phyloP scores from a whole-genome alignment of 2,888 invertebrate species.

The Punctoribates punctum region DNA sequence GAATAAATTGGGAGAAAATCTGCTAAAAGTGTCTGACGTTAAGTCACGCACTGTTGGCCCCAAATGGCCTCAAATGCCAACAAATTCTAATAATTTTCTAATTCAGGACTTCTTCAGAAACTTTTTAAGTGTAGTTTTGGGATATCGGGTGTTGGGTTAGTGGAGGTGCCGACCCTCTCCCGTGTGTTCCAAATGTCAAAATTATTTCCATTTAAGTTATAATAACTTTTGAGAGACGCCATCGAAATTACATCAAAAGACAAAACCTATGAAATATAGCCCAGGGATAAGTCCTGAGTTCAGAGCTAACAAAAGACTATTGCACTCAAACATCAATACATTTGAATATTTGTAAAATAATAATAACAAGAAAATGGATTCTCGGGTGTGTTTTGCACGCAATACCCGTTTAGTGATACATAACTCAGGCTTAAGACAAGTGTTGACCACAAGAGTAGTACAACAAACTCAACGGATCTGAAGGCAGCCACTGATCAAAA shows the following conservation, averaged over 20 bases:
- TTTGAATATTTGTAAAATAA: not conserved
- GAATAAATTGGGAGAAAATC: not conserved
- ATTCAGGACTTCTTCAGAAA: not conserved
- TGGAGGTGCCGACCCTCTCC: too few species aligned
- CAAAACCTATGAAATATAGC: conserved; percentile 20
- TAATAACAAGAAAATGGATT: too few species aligned
- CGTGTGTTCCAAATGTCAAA: not conserved
- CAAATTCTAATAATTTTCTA: conserved; percentile 25
- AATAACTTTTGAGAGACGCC: conserved; percentile 19
- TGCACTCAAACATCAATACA: conserved; percentile 18
- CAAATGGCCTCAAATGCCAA: conserved; percentile 23
- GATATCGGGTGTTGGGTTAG: not conserved
- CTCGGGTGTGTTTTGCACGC: conserved; percentile 11
- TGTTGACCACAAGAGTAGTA: too few species aligned
- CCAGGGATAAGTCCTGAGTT: not conserved
- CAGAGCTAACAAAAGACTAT: not conserved
- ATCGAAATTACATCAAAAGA: conserved; percentile 23
- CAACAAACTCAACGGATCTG: too few species aligned
- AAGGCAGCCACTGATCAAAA: too few species aligned
- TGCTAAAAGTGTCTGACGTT: not conserved
- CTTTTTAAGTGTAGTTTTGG: not conserved
- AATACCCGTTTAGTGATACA: not conserved
- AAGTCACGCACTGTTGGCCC: conserved; percentile 20
- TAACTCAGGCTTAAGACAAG: too few species aligned
- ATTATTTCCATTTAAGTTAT: conserved; percentile 6